phyloP scores from a whole-genome alignment of 2,113 vertebrate species.

The Brienomyrus brachyistius region DNA sequence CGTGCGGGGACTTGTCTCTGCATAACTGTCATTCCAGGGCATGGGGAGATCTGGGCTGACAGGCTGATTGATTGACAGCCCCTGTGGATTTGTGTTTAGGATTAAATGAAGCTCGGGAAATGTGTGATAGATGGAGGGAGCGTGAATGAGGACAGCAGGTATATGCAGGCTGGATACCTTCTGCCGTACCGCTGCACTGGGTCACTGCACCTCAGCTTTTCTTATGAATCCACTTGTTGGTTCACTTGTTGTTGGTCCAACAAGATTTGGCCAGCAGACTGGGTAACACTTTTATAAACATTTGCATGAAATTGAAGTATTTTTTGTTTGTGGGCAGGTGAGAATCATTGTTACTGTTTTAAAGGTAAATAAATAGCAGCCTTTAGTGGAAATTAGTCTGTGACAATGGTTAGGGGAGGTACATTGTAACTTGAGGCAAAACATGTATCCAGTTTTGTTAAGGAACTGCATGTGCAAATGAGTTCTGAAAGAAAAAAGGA shows the following conservation, averaged over 20 bases:
- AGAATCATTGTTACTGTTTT: neutral
- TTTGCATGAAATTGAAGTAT: neutral
- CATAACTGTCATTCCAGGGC: neutral
- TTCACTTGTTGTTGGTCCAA: neutral
- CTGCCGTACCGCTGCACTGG: neutral
- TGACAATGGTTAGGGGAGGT: neutral
- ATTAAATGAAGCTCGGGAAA: neutral
- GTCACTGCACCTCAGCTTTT: neutral
- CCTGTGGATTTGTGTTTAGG: neutral
- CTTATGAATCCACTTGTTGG: neutral
- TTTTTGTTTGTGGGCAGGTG: neutral
- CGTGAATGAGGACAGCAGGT: neutral
- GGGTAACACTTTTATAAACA: neutral
- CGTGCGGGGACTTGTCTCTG: neutral
- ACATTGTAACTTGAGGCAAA: neutral
- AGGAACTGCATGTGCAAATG: neutral
- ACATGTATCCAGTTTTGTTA: neutral
- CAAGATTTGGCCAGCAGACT: neutral
- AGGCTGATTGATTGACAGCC: conserved; percentile 17
- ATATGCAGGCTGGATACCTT: neutral
- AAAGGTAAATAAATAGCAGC: neutral
- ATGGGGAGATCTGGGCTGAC: conserved; percentile 31
- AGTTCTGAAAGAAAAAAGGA: neutral
- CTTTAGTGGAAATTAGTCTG: neutral
- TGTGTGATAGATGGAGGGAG: neutral